A percentile compares a stretch with the other conserved stretches of the same genome.
These are phyloP conservation scores for Mercenaria mercenaria DNA, from an alignment of 1,140 invertebrate species.

Conservation along the genomic window DNA sequence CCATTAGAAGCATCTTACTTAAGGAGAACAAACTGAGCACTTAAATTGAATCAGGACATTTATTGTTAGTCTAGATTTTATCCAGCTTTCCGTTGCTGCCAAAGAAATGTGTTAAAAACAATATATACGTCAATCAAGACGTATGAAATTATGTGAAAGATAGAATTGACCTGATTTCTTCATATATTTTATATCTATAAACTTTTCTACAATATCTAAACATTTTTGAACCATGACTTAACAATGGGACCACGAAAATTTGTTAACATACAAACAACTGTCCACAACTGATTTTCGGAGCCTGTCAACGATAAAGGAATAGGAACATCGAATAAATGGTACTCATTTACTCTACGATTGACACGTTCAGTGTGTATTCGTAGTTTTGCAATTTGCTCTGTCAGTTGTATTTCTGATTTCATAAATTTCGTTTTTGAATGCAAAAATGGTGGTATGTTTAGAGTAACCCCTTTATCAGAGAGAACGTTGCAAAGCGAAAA, in stretches of 20 bases:
- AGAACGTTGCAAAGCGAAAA: constrained; percentile 43
- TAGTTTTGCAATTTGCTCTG: constrained; percentile 6
- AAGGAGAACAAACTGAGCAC: too few relatives aligned
- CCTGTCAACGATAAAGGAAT: background rate
- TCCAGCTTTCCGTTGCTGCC: too few relatives aligned
- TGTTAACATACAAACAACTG: background rate
- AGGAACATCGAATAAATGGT: constrained; percentile 27
- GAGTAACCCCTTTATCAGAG: background rate
- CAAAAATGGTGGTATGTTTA: constrained; percentile 47
- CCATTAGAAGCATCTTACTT: too few relatives aligned
- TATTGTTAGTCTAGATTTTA: too few relatives aligned
- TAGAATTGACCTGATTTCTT: background rate
- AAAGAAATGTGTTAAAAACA: too few relatives aligned
- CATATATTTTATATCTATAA: background rate
- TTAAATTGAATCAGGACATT: too few relatives aligned
- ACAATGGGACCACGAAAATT: constrained; percentile 39
- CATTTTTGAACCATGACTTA: background rate
- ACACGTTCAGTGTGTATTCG: constrained; percentile 35
- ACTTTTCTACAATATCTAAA: background rate
- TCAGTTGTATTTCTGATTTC: background rate
- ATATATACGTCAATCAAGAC: background rate
- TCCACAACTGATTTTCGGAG: constrained; percentile 37
- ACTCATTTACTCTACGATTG: constrained; percentile 29
- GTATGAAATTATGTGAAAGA: constrained; percentile 8
- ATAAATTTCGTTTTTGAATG: background rate